These are phyloP conservation scores for Himalopsyche tibetana DNA, from an alignment of 2,888 invertebrate genomes.

Conservation along the genomic window DNA sequence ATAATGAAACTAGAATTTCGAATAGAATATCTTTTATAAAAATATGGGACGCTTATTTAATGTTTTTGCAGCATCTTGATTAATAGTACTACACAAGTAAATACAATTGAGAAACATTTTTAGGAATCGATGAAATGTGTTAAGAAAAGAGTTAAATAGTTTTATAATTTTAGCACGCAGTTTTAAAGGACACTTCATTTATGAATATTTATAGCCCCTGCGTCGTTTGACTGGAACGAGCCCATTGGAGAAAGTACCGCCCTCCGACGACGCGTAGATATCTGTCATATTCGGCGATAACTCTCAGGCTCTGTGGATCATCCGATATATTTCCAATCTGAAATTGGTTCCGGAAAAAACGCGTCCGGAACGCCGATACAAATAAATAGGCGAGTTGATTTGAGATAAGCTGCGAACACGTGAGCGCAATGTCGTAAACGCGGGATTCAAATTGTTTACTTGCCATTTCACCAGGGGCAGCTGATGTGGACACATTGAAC, in stretches of 20 bases:
- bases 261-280: constrained; percentile 45
- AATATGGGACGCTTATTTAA: too few species aligned
- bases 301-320: constrained; percentile 63
- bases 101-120: too few species aligned
- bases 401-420: constrained; percentile 64
- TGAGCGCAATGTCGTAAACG: constrained; percentile 62
- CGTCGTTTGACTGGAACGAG: constrained; percentile 7
- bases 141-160: too few species aligned
- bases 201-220: not conserved
- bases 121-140: too few species aligned
- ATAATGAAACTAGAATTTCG: too few species aligned
- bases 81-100: too few species aligned
- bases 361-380: constrained; percentile 62
- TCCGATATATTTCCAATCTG: constrained; percentile 63
- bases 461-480: constrained; percentile 52
- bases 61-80: too few species aligned
- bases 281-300: constrained; percentile 64
- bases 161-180: too few species aligned
- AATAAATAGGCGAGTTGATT: constrained; percentile 65
- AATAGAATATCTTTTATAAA: too few species aligned
- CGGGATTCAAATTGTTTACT: constrained; percentile 63
- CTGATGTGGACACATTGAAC: constrained; percentile 41
- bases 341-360: constrained; percentile 58
- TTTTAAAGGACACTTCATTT: too few species aligned
- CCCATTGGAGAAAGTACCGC: constrained; percentile 8